phyloP scores from a whole-genome alignment of 2,797 vertebrate species.

The Neoniphon sammara region DNA sequence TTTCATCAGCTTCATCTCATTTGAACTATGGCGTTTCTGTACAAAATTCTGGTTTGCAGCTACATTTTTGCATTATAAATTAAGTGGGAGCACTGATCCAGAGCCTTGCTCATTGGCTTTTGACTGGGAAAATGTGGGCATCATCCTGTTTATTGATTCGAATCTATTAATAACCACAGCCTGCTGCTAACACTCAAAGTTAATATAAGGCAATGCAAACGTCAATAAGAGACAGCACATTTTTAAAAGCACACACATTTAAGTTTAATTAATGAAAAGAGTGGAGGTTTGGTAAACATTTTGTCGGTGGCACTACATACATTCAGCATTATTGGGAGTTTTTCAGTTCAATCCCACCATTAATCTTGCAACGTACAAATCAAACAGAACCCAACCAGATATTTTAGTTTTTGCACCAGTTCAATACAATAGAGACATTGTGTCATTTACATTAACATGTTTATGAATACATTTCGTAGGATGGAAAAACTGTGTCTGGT shows the following conservation, averaged over 20 bases:
- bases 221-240: slow-evolving; percentile 39
- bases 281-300: slow-evolving; percentile 87
- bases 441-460: slow-evolving; percentile 82
- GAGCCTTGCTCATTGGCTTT: no score
- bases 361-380: slow-evolving; percentile 76
- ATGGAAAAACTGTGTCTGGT: slow-evolving; percentile 70
- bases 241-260: slow-evolving; percentile 86
- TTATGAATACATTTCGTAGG: slow-evolving; percentile 80
- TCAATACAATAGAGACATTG: slow-evolving; percentile 82
- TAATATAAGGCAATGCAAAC: background rate
- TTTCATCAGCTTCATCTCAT: no score
- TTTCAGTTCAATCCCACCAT: slow-evolving; percentile 81
- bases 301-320: slow-evolving; percentile 87
- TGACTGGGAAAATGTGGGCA: no score
- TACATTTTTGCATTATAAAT: no score
- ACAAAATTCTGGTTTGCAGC: no score
- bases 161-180: no score
- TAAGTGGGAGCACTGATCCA: no score
- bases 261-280: slow-evolving; percentile 88
- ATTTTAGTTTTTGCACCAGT: slow-evolving; percentile 77
- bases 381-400: slow-evolving; percentile 74
- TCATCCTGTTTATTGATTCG: no score
- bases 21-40: no score
- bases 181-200: no score
- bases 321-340: slow-evolving; percentile 86